Percentiles rank a stretch among this genome's conserved stretches.
phyloP scores from a whole-genome alignment of 2,797 vertebrate genomes.

The Nasua narica region DNA sequence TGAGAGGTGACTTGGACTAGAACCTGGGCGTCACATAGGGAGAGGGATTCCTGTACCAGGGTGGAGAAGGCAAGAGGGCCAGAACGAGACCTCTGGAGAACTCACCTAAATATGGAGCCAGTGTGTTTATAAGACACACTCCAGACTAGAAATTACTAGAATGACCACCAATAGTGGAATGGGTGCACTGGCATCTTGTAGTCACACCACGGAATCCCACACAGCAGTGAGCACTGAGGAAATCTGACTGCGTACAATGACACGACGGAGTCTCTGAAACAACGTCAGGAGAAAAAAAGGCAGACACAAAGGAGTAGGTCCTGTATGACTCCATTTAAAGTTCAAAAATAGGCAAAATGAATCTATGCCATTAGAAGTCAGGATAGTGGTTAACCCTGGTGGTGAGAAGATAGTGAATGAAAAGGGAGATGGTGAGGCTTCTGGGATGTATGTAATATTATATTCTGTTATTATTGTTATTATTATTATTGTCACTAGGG shows the following conservation, averaged over 20 bases:
- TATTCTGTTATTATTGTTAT: background rate
- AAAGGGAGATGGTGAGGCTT: background rate
- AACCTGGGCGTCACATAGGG: background rate
- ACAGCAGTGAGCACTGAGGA: background rate
- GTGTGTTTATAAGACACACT: background rate
- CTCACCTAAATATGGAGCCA: background rate
- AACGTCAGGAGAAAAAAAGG: background rate
- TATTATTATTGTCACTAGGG: background rate
- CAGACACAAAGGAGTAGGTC: background rate
- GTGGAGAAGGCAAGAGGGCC: background rate
- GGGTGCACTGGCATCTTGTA: background rate
- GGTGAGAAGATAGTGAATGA: background rate
- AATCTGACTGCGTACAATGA: background rate
- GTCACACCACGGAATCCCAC: background rate
- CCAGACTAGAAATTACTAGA: background rate
- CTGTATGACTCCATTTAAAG: background rate
- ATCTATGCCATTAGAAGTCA: background rate
- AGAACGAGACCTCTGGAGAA: background rate
- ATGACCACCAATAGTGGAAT: background rate
- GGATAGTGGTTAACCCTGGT: background rate
- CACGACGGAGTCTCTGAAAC: background rate
- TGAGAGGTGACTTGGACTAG: background rate
- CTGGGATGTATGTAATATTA: background rate
- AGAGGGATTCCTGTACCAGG: background rate
- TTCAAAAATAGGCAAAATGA: background rate